These are phyloP conservation scores for Cheirogaleus major DNA, from an alignment of 2,797 vertebrate genomes.

Conservation along the genomic window DNA sequence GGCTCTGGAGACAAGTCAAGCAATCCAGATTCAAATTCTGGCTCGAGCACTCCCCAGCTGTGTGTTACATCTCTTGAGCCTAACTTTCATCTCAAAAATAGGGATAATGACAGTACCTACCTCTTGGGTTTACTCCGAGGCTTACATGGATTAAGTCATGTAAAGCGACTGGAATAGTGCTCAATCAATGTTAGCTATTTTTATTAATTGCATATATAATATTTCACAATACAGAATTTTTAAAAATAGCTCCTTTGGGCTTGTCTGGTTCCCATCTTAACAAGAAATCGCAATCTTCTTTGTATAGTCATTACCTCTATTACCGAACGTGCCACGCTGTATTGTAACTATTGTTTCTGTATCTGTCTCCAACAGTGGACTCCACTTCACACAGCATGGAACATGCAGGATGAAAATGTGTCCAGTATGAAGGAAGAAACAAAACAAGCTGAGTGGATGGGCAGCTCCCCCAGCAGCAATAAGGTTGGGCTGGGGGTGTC, in stretches of 20 bases:
- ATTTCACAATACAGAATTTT: background rate
- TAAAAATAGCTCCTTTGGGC: background rate
- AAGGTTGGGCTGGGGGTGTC: rapidly evolving
- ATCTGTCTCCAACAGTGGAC: background rate
- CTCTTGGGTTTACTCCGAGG: background rate
- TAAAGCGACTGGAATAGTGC: background rate
- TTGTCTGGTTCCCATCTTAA: background rate
- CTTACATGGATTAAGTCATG: background rate
- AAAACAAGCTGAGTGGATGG: background rate
- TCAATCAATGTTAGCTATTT: background rate
- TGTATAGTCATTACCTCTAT: background rate
- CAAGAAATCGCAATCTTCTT: background rate
- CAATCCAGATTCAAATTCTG: background rate
- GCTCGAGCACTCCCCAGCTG: too few relatives aligned
- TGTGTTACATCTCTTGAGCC: background rate
- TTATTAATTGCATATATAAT: background rate
- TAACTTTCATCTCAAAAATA: background rate
- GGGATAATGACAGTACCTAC: too few relatives aligned
- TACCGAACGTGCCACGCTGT: background rate
- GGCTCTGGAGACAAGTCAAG: background rate
- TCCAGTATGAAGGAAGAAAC: background rate
- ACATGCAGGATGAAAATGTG: background rate
- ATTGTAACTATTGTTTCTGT: background rate
- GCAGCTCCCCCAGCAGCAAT: background rate
- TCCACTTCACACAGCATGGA: too few relatives aligned